phyloP scores from a whole-genome alignment of 2,797 vertebrate genomes.

The Mionectes olivaceus region DNA sequence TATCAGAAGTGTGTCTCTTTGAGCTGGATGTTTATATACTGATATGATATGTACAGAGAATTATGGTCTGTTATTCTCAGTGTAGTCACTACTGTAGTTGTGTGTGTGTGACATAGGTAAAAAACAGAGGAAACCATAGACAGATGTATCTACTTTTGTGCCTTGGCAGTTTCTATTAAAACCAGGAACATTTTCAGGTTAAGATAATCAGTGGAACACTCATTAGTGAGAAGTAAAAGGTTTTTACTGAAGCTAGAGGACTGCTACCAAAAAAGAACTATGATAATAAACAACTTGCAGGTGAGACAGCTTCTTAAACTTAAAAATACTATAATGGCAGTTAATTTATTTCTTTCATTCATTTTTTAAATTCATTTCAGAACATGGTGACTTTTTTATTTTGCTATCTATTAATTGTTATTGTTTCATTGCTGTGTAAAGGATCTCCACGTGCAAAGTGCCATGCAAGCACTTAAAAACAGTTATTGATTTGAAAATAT shows the following conservation, averaged over 20 bases:
- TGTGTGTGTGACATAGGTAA: neutral
- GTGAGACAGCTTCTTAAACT: neutral
- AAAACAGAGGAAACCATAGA: neutral
- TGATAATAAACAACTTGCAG: neutral
- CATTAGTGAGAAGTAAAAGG: neutral
- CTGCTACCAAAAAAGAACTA: neutral
- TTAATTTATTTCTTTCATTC: neutral
- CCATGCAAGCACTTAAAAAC: neutral
- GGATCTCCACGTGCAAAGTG: neutral
- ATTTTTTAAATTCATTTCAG: neutral
- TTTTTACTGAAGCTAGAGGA: neutral
- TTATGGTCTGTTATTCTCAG: neutral
- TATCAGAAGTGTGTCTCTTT: neutral
- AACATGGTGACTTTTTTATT: neutral
- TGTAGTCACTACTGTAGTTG: neutral
- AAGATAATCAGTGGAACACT: neutral
- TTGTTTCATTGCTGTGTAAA: neutral
- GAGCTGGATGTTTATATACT: neutral
- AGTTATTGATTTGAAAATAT: neutral
- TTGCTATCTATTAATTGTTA: neutral
- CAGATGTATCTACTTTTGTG: neutral
- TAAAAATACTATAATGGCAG: neutral
- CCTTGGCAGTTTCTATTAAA: neutral
- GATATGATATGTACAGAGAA: neutral
- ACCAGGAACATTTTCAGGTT: neutral